These are phyloP conservation scores for Ibidorhyncha struthersii DNA, from an alignment of 2,113 vertebrate genomes.

Conservation along the genomic window DNA sequence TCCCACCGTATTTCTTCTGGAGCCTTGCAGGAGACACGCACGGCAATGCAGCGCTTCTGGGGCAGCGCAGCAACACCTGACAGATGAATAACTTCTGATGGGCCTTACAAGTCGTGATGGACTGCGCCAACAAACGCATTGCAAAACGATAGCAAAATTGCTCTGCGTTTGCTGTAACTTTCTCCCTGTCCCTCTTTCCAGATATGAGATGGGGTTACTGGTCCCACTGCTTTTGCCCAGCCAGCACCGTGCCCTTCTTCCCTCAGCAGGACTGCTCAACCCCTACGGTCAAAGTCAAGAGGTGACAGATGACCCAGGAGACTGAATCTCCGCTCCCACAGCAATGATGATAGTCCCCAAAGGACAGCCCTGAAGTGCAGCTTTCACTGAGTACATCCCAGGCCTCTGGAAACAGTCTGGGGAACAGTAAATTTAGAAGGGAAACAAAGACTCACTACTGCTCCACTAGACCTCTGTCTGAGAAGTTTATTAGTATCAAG, in stretches of 20 bases:
- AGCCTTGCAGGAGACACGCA: background rate
- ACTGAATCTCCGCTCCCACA: background rate
- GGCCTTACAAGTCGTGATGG: background rate
- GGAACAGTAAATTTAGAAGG: background rate
- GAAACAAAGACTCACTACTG: background rate
- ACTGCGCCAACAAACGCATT: background rate
- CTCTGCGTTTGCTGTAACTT: background rate
- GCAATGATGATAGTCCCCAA: background rate
- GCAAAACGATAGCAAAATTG: background rate
- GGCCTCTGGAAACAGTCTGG: background rate
- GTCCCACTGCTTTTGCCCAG: background rate
- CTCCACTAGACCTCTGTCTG: background rate
- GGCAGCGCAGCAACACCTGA: too few species aligned
- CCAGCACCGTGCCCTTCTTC: background rate
- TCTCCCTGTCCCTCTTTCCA: background rate
- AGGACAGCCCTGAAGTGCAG: background rate
- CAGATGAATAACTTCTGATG: background rate
- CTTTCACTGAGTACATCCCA: background rate
- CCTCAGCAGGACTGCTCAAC: background rate
- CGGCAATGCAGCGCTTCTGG: accelerated
- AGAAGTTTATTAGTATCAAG: background rate
- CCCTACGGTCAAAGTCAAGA: background rate
- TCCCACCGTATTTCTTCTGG: background rate
- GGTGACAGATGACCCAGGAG: background rate
- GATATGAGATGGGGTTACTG: background rate